Evolutionary conservation across 2,797 vertebrate genomes (phyloP).

Genomic region (Melopsittacus undulatus): DNA sequence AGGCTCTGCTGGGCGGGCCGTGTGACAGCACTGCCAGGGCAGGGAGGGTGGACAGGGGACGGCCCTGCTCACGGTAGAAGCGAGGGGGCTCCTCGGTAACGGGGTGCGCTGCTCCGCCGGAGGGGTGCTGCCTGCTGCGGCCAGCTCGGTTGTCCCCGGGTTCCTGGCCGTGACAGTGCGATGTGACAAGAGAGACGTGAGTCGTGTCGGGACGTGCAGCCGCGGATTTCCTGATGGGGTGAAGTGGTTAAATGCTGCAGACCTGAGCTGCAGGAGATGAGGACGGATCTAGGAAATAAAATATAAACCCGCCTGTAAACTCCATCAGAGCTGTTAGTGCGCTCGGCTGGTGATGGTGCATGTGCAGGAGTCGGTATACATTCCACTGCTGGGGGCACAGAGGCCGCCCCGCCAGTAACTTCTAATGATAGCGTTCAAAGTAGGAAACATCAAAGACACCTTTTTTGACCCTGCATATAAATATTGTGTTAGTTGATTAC

Average conservation of each 20-base stretch:
- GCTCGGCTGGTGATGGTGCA: rapidly evolving
- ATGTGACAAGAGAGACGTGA: neutral
- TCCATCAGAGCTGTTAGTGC: neutral
- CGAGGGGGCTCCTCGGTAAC: neutral
- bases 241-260: neutral
- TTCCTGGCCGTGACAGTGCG: rapidly evolving
- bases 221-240: rapidly evolving
- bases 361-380: rapidly evolving
- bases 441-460: neutral
- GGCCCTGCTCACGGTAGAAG: neutral
- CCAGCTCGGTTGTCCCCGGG: rapidly evolving
- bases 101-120: neutral
- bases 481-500: neutral
- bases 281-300: neutral
- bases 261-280: neutral
- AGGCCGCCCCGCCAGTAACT: rapidly evolving
- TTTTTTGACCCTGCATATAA: neutral
- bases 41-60: neutral
- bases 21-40: neutral
- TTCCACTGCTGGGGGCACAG: neutral
- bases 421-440: neutral
- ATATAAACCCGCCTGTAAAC: neutral
- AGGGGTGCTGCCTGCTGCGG: rapidly evolving
- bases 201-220: rapidly evolving
- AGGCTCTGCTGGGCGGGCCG: neutral